Conservation (phyloP, 2,888 invertebrate genomes). For the Cetonia aurata region DNA sequence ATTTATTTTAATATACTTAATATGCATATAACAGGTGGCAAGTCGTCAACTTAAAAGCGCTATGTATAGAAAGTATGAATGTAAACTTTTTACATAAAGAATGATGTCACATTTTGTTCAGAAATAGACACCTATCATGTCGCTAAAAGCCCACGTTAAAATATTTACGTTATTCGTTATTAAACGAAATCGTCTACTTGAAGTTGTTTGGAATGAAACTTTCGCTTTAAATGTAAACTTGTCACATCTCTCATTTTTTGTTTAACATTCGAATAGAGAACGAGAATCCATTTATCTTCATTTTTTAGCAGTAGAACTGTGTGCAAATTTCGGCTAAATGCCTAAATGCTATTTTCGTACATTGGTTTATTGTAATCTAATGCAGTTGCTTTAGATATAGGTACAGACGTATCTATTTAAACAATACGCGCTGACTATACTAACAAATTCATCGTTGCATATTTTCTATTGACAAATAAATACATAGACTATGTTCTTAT, state of each 20-base stretch:
- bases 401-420: too few relatives aligned
- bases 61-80: conserved; percentile 19
- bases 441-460: not conserved
- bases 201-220: conserved; percentile 15
- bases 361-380: not conserved
- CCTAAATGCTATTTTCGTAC: conserved; percentile 15
- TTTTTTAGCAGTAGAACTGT: conserved; percentile 16
- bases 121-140: conserved; percentile 27
- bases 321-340: conserved; percentile 17
- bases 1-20: not conserved
- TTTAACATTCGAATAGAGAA: conserved; percentile 18
- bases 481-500: too few relatives aligned
- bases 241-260: conserved; percentile 35
- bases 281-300: conserved; percentile 28
- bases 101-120: conserved; percentile 28
- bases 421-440: too few relatives aligned
- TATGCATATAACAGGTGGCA: conserved; percentile 18
- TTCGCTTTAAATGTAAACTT: conserved; percentile 22
- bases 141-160: conserved; percentile 26
- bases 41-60: conserved; percentile 7
- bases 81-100: too few relatives aligned
- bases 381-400: too few relatives aligned
- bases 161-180: conserved; percentile 21
- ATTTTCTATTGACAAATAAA: too few relatives aligned
- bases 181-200: conserved; percentile 22